phyloP scores from a whole-genome alignment of 2,113 vertebrate species.

The Oryzias melastigma region DNA sequence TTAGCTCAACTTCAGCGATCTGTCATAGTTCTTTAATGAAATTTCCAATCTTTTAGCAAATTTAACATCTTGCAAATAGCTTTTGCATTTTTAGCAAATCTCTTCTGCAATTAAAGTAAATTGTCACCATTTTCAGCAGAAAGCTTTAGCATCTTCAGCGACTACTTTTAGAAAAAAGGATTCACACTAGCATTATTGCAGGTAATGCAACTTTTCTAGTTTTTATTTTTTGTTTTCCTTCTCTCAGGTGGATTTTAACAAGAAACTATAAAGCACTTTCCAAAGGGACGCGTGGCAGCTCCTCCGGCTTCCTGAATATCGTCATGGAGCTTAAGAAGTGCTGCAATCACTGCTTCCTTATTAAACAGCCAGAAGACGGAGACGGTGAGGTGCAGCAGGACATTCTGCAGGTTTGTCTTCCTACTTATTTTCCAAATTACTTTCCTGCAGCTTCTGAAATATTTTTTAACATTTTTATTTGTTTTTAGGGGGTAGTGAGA shows the following conservation, averaged over 20 bases:
- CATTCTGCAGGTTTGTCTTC: constrained; percentile 77
- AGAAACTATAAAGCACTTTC: constrained; percentile 95
- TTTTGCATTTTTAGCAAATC: no score
- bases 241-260: constrained; percentile 95
- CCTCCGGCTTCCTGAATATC: constrained; percentile 96
- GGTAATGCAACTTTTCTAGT: not conserved
- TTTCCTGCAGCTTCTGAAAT: not conserved
- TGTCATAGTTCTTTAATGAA: no score
- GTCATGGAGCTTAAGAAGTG: constrained; percentile 99
- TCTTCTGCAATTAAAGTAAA: no score
- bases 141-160: no score
- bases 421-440: constrained; percentile 24
- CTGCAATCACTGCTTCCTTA: constrained; percentile 95
- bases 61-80: no score
- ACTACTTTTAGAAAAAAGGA: no score
- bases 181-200: no score
- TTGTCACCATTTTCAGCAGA: no score
- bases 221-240: constrained; percentile 9
- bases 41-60: no score
- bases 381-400: constrained; percentile 83
- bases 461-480: not conserved
- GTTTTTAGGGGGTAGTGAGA: constrained; percentile 82
- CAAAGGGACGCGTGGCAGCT: constrained; percentile 91
- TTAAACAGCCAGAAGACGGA: constrained; percentile 86
- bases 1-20: no score